These are phyloP conservation scores for Antedon bifida DNA, from an alignment of 35 echinoderm and acorn worm genomes.

Conservation along the genomic window DNA sequence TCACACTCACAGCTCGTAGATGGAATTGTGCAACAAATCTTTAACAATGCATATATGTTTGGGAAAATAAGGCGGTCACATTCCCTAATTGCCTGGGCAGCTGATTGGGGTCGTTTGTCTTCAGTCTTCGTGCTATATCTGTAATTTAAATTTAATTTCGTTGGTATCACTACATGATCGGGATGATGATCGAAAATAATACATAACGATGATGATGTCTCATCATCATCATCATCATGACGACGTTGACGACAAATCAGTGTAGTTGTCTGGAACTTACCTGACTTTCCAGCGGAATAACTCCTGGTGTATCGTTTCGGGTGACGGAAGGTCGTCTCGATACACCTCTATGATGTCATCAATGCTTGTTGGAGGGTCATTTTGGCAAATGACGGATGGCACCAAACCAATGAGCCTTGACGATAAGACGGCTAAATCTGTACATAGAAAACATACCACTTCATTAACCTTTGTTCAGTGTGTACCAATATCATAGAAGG, in stretches of 20 bases:
- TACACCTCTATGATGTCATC: slow-evolving; percentile 18
- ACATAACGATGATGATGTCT: no score
- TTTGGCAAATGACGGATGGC: not conserved
- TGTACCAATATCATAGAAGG: no score
- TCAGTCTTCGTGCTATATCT: not conserved
- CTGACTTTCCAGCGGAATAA: not conserved
- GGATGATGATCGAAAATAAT: no score
- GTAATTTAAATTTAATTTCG: not conserved
- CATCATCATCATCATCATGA: not conserved
- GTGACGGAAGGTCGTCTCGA: not conserved
- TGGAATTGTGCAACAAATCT: slow-evolving; percentile 14
- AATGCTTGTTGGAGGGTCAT: not conserved
- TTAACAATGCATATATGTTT: not conserved
- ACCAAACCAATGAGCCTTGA: slow-evolving; percentile 4
- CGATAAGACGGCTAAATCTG: not conserved
- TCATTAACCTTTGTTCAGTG: no score
- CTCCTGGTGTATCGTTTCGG: not conserved
- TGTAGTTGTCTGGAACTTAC: not conserved
- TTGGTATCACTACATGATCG: no score
- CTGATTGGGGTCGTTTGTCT: not conserved
- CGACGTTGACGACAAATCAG: not conserved
- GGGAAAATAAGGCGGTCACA: not conserved
- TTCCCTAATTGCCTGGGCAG: slow-evolving; percentile 8
- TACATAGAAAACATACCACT: no score
- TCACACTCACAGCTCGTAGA: slow-evolving; percentile 7